phyloP scores from a whole-genome alignment of 2,797 vertebrate genomes.

The Lemur catta region DNA sequence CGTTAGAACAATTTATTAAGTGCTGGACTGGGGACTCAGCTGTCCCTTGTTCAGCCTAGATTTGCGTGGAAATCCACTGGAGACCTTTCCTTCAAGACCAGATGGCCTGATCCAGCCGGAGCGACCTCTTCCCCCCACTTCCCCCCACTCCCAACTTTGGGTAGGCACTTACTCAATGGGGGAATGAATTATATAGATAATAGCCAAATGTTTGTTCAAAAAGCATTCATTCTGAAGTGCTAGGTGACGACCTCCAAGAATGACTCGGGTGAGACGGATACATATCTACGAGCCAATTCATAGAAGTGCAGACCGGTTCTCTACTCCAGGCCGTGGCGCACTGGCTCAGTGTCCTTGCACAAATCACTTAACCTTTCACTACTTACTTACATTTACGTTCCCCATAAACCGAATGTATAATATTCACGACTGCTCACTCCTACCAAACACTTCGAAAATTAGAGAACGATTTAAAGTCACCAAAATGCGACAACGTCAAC shows the following conservation, averaged over 20 bases:
- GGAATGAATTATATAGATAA: not conserved
- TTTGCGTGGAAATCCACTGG: not conserved
- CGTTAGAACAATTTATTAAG: not conserved
- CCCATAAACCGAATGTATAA: not conserved
- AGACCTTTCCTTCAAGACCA: not conserved
- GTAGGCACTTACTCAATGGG: not conserved
- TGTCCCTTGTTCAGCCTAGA: not conserved
- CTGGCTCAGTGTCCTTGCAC: not conserved
- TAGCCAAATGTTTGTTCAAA: not conserved
- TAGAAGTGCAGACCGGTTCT: not conserved
- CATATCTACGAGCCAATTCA: not conserved
- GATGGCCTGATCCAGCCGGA: not conserved
- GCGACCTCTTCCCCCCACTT: not conserved
- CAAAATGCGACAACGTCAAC: not conserved
- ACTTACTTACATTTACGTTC: not conserved
- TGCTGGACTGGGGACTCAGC: not conserved
- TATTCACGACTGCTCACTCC: not conserved
- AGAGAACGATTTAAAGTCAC: not conserved
- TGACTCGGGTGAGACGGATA: not conserved
- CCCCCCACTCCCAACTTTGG: not conserved
- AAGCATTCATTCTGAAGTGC: not conserved
- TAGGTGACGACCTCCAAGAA: not conserved
- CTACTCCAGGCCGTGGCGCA: not conserved
- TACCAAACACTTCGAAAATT: not conserved
- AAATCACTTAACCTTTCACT: conserved; percentile 7